Percentiles rank a stretch among this genome's conserved stretches.
Evolutionary conservation across 92 coral and sea anemone species (phyloP).

Genomic region (Meandrina meandrites): DNA sequence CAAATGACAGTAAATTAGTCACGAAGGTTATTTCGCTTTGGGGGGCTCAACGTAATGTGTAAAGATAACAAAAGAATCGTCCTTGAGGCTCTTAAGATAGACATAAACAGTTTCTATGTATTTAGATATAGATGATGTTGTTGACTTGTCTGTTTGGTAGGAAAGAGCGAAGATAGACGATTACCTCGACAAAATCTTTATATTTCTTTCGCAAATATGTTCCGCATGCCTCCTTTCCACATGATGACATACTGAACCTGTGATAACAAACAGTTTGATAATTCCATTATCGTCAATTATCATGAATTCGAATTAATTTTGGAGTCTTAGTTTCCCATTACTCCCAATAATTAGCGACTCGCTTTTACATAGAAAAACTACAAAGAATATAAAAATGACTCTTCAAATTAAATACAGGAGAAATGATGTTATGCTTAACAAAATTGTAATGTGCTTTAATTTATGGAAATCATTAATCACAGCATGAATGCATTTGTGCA

Average conservation of each 20-base stretch:
- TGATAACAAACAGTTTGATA: slow-evolving; percentile 38
- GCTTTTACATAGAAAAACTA: background rate
- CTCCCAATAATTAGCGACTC: background rate
- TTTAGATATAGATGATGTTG: background rate
- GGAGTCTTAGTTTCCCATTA: background rate
- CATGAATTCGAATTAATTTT: background rate
- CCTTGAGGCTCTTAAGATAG: slow-evolving; percentile 13
- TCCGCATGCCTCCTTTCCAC: slow-evolving; percentile 20
- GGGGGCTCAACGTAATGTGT: slow-evolving; percentile 29
- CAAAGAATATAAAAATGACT: background rate
- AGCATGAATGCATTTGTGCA: background rate
- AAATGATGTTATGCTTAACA: background rate
- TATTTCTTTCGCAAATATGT: slow-evolving; percentile 15
- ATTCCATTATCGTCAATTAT: slow-evolving; percentile 10
- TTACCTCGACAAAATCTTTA: no score
- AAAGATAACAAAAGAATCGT: slow-evolving; percentile 23
- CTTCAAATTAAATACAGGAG: background rate
- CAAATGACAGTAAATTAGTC: slow-evolving; percentile 10
- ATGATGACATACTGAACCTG: background rate
- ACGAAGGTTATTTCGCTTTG: background rate
- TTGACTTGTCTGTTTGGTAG: background rate
- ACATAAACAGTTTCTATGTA: slow-evolving; percentile 23
- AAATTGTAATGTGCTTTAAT: background rate
- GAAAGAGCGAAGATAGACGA: background rate
- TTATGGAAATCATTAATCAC: background rate